Base-by-base conservation (phyloP, 2,797 vertebrate genomes). In the Leucoraja ocellata region DNA sequence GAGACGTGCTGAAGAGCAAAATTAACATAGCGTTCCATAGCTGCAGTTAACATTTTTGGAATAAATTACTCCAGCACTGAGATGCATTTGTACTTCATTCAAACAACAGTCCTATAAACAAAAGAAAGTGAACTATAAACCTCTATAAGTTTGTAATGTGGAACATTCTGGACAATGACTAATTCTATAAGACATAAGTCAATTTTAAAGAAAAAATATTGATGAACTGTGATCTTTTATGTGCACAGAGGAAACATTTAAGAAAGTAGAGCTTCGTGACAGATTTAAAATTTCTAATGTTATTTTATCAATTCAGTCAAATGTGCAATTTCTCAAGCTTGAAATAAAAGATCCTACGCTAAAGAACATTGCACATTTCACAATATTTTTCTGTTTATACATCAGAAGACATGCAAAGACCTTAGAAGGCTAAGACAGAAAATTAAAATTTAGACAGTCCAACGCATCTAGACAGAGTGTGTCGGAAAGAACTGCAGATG, bases 221-320 rank as follows among this genome's bases (percentile, higher is more conserved):
- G 32, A 88, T 36, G 7, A 16, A 68, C n/a, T 65, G 83, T 7
- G 63, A 86, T 86, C 21, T 46, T 83, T 63, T 65, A 14, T 13
- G 28, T 2, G 36, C 21, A 25, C 23, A 65, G n/a, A 78, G 32
- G 11, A 78, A 16, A 39, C 6, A 11, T 63, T 65, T 88, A 65
- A 61, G 23, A n/a, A 80, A 74, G 71, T 39, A 73, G 4, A 39
- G 68, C 21, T 91, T 54, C 23, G 73, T 71, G 74, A 71, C 90
- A 76, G 23, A 58, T 92, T 76, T 10, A 39, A 92, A 91, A 54
- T 74, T 92, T 92, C 23, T 28, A 83, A 11, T 63, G 63, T 86
- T 61, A 25, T n/a, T 58, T 84, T 86, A 39, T 91, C 36, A 76
- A 76, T 74, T 92, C 39, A 25, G 11, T 74, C 71, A 46, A 6